Evolutionary conservation across 2,113 vertebrate species (phyloP), one percentile per base, ranked within the genome.

Genomic region (Platysternon megacephalum): DNA sequence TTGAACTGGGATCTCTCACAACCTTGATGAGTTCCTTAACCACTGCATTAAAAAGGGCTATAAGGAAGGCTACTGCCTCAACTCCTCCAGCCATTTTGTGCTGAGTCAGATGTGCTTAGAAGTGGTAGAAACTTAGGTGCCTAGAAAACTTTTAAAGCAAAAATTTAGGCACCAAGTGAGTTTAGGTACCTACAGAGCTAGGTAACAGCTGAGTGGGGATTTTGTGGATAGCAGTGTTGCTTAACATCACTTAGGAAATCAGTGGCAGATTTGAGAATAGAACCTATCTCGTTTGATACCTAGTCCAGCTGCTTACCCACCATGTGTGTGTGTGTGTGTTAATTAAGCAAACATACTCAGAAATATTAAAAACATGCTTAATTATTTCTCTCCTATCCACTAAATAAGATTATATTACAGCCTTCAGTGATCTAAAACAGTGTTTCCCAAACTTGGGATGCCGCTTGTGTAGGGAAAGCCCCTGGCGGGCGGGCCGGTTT

Each of bases 301-400:
- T 24, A 49, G 42, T 89, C 24, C 78, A 24, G 32, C 6, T 80
- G 5, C 76, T 78, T 3, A n/a, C 35, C 4, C 6, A 56, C 24
- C 42, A 44, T 51, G 44, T 44, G 6, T 46, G n/a, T 1, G 28
- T 8, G 2, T 32, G 10, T 58, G 1, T 1, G 16, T 11, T 13
- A 29, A n/a, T 79, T 51, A 61, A 32, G 17, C 1, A 87, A 49
- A 49, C 52, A 0, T 19, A 82, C 1, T 61, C 21, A 83, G 8
- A 94, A 90, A 86, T 24, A 4, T 68, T 78, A 76, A 39, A 90
- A 84, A 11, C 8, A 3, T 21, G 32, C 17, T 35, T 4, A 55
- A 13, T 82, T 28, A 17, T n/a, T 90, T 84, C 1, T 83, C 1
- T 0, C 11, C 28, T 78, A 83, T 61, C 2, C 72, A 2, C 11